Percentiles rank a stretch among this genome's conserved stretches.
Evolutionary conservation across 2,113 vertebrate species (phyloP).

Genomic region (Cololabis saira): DNA sequence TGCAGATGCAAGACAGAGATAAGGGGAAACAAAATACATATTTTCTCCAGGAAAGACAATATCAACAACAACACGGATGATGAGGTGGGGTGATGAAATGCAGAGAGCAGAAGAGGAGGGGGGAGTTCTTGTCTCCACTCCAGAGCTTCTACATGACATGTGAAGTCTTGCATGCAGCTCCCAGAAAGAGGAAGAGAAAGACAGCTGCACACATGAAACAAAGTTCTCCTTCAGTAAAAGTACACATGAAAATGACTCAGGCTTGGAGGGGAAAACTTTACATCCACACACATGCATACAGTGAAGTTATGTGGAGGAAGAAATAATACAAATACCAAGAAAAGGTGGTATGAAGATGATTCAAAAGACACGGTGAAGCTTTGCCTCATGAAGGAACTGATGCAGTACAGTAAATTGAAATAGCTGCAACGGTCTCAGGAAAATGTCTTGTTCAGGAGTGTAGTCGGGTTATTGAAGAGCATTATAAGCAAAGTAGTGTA

Average conservation of each 20-base stretch:
- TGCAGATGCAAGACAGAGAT: neutral
- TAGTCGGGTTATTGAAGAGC: slow-evolving; percentile 5
- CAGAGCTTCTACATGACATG: slow-evolving; percentile 6
- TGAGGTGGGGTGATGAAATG: slow-evolving; percentile 20
- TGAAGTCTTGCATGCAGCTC: slow-evolving; percentile 9
- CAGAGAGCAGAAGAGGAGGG: neutral
- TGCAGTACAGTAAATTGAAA: slow-evolving; percentile 5
- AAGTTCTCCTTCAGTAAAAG: slow-evolving; percentile 13
- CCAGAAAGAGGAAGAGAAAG: neutral
- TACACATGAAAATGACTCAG: slow-evolving; percentile 2
- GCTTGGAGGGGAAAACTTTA: slow-evolving; percentile 22
- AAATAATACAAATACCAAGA: slow-evolving; percentile 16
- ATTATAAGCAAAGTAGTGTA: neutral
- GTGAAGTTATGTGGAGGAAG: neutral
- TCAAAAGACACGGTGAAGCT: slow-evolving; percentile 8
- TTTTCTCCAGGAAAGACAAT: neutral
- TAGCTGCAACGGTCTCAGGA: slow-evolving; percentile 7
- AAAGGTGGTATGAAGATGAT: slow-evolving; percentile 3
- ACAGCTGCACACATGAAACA: slow-evolving; percentile 15
- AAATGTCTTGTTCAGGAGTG: slow-evolving; percentile 7
- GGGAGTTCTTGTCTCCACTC: neutral
- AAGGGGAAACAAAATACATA: neutral
- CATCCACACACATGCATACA: slow-evolving; percentile 2
- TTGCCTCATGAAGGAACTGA: slow-evolving; percentile 25
- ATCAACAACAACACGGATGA: slow-evolving; percentile 9